A percentile compares a stretch with the other conserved stretches of the same genome.
phyloP scores from a whole-genome alignment of 2,888 invertebrate species.

The Phyllotreta cruciferae region DNA sequence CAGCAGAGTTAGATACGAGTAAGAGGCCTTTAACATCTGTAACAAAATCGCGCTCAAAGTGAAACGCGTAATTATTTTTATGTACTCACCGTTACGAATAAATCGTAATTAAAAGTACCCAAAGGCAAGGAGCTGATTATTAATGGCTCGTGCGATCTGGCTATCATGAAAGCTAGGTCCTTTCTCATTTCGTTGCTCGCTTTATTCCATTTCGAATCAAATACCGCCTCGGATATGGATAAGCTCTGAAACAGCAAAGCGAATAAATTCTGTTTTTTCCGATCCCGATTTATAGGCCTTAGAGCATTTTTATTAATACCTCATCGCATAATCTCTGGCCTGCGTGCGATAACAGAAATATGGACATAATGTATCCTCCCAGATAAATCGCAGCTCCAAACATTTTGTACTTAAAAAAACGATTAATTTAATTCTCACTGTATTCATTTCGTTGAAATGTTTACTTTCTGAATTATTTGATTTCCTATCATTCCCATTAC shows the following conservation, averaged over 20 bases:
- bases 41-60: neutral
- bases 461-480: conserved; percentile 27
- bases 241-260: conserved; percentile 28
- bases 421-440: neutral
- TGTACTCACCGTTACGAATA: conserved; percentile 31
- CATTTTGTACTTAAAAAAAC: conserved; percentile 25
- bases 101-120: conserved; percentile 29
- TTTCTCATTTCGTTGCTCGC: conserved; percentile 40
- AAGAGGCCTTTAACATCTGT: conserved; percentile 31
- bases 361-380: conserved; percentile 25
- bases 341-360: conserved; percentile 29
- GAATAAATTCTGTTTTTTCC: neutral
- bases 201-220: conserved; percentile 45
- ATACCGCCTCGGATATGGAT: conserved; percentile 31
- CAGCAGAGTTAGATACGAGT: conserved; percentile 30
- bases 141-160: conserved; percentile 44
- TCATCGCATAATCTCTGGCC: conserved; percentile 31
- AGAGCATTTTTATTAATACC: conserved; percentile 12
- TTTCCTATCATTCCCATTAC: conserved; percentile 34
- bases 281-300: too few relatives aligned
- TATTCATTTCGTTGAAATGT: conserved; percentile 6
- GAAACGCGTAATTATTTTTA: neutral
- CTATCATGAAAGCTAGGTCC: conserved; percentile 41
- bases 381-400: conserved; percentile 28
- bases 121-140: conserved; percentile 45